Percentiles rank a stretch among this genome's conserved stretches.
phyloP scores from a whole-genome alignment of 2,888 invertebrate genomes.

The Zygogramma bicolorata region DNA sequence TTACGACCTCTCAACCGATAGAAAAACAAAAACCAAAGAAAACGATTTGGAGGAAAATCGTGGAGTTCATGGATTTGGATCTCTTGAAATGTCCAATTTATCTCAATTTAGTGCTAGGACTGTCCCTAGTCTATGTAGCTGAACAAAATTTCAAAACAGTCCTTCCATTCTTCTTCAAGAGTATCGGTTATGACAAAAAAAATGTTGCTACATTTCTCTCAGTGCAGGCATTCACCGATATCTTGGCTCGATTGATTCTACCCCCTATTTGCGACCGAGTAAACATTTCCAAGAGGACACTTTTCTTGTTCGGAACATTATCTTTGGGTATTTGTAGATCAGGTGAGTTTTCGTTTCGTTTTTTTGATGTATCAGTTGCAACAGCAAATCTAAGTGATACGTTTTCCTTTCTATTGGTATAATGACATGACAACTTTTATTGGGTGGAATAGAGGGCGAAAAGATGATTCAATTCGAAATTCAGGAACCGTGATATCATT shows the following conservation, averaged over 20 bases:
- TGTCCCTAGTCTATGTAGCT: constrained; percentile 81
- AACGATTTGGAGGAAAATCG: constrained; percentile 65
- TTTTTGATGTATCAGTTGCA: no score
- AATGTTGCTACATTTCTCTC: constrained; percentile 82
- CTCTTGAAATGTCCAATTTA: constrained; percentile 79
- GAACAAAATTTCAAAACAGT: constrained; percentile 77
- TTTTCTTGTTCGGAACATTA: constrained; percentile 79
- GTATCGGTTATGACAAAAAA: constrained; percentile 68
- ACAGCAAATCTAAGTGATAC: background rate
- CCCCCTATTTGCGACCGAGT: constrained; percentile 80
- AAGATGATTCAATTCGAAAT: no score
- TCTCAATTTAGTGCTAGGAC: constrained; percentile 78
- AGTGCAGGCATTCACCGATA: constrained; percentile 81
- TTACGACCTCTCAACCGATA: constrained; percentile 54
- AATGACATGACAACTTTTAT: no score
- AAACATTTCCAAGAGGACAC: constrained; percentile 75
- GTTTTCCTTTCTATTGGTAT: background rate
- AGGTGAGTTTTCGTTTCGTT: constrained; percentile 69
- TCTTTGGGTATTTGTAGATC: constrained; percentile 80
- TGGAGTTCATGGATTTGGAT: constrained; percentile 78
- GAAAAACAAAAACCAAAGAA: constrained; percentile 58
- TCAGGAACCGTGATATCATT: no score
- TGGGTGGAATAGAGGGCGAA: no score
- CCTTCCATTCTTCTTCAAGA: constrained; percentile 58
- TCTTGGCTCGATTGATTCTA: constrained; percentile 77